Percentiles rank a stretch among this genome's conserved stretches.
Evolutionary conservation across 2,888 invertebrate species (phyloP).

Genomic region (Abrostola tripartita): DNA sequence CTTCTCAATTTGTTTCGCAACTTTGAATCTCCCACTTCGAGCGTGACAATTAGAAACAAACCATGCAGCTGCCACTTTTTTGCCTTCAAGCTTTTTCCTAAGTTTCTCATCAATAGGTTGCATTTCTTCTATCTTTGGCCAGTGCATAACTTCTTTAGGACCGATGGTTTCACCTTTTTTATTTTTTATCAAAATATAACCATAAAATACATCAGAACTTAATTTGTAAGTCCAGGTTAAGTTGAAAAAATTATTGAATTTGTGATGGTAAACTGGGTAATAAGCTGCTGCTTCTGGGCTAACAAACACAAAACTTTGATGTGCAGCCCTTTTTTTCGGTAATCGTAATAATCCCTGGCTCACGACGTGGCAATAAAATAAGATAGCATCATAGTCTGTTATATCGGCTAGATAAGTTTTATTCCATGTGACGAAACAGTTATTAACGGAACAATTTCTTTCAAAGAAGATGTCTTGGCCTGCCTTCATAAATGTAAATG

Average conservation of each 20-base stretch:
- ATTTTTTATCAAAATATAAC: slow-evolving; percentile 65
- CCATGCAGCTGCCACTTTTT: slow-evolving; percentile 72
- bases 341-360: slow-evolving; percentile 1
- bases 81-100: slow-evolving; percentile 58
- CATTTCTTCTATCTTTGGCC: slow-evolving; percentile 64
- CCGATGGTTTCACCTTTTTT: slow-evolving; percentile 58
- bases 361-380: slow-evolving; percentile 22
- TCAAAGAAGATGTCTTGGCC: slow-evolving; percentile 29
- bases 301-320: slow-evolving; percentile 40
- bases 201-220: slow-evolving; percentile 66
- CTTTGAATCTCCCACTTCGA: slow-evolving; percentile 56
- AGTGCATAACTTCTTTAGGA: slow-evolving; percentile 64
- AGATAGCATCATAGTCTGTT: slow-evolving; percentile 22
- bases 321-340: slow-evolving; percentile 13
- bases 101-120: slow-evolving; percentile 58
- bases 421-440: slow-evolving; percentile 37
- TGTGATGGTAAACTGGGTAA: slow-evolving; percentile 61
- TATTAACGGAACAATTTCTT: slow-evolving; percentile 22
- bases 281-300: slow-evolving; percentile 66
- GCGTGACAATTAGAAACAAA: slow-evolving; percentile 70
- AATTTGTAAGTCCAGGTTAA: slow-evolving; percentile 74
- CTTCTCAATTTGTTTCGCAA: slow-evolving; percentile 55
- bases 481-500: slow-evolving; percentile 18
- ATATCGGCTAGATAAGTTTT: slow-evolving; percentile 16
- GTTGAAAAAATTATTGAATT: slow-evolving; percentile 68